Percentiles rank a stretch among this genome's conserved stretches.
Conservation (phyloP, 2,797 vertebrate species). For the Morus bassanus region DNA sequence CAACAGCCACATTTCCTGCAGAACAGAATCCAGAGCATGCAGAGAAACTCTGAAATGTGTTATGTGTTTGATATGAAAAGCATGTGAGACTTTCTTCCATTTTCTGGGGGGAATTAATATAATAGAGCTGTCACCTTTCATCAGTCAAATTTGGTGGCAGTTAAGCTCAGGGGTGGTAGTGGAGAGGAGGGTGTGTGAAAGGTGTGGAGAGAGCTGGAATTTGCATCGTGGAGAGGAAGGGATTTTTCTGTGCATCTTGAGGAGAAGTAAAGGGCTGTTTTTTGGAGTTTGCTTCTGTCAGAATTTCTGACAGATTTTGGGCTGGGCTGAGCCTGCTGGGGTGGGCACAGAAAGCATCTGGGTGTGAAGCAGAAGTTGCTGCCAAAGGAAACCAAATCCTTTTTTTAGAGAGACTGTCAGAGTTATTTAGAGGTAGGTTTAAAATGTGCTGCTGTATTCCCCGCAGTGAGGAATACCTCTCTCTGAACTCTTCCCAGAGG, state of each 20-base stretch:
- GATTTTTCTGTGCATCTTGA: background rate
- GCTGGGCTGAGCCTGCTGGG: background rate
- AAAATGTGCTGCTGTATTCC: background rate
- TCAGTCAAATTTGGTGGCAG: slow-evolving; percentile 52
- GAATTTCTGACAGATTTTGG: background rate
- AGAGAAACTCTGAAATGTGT: background rate
- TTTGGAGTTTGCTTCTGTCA: background rate
- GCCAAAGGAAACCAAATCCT: background rate
- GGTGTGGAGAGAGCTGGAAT: slow-evolving; percentile 22
- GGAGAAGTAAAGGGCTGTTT: background rate
- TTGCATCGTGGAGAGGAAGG: background rate
- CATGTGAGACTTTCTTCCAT: background rate
- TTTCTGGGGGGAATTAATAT: slow-evolving; percentile 55
- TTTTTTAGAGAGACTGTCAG: background rate
- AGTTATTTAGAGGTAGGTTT: slow-evolving; percentile 28
- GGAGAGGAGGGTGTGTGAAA: background rate
- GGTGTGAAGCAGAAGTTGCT: background rate
- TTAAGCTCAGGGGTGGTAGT: background rate
- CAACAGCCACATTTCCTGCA: background rate
- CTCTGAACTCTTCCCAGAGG: background rate
- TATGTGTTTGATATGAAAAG: slow-evolving; percentile 26
- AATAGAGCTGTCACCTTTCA: slow-evolving; percentile 59
- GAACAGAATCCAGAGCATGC: background rate
- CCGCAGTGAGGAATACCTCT: background rate
- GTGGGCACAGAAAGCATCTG: background rate